phyloP scores from a whole-genome alignment of 1,140 invertebrate genomes.

The Heliconius hermathena region DNA sequence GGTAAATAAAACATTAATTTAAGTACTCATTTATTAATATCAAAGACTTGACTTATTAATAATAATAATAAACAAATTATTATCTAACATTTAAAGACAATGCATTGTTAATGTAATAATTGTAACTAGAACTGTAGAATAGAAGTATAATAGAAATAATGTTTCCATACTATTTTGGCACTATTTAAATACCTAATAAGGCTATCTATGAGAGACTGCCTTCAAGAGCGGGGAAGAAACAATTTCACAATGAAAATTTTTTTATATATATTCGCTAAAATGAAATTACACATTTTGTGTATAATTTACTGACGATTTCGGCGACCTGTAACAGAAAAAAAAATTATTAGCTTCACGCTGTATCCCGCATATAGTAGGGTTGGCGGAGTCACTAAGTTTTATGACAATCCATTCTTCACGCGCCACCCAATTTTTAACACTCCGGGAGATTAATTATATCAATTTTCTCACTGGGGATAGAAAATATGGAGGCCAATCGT shows the following conservation, averaged over 20 bases:
- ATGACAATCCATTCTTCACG: too few species aligned
- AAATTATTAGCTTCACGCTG: too few species aligned
- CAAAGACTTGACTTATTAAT: slow-evolving; percentile 62
- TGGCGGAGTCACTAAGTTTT: too few species aligned
- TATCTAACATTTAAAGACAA: slow-evolving; percentile 1
- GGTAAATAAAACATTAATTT: slow-evolving; percentile 37
- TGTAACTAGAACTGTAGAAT: slow-evolving; percentile 9
- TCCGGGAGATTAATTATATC: too few species aligned
- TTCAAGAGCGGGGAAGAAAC: background rate
- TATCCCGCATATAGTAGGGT: too few species aligned
- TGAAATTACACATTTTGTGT: slow-evolving; percentile 20
- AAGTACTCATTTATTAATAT: slow-evolving; percentile 75
- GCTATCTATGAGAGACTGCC: background rate
- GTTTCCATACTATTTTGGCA: slow-evolving; percentile 3
- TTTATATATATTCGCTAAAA: slow-evolving; percentile 37
- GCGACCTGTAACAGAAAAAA: slow-evolving; percentile 63
- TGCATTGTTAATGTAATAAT: slow-evolving; percentile 2
- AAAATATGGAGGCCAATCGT: too few species aligned
- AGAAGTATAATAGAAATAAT: background rate
- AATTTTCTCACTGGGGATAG: too few species aligned
- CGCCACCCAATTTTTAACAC: too few species aligned
- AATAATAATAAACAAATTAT: slow-evolving; percentile 52
- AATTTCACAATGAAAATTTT: slow-evolving; percentile 52
- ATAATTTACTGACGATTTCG: slow-evolving; percentile 72
- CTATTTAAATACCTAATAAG: background rate